A percentile compares a stretch with the other conserved stretches of the same genome.
These are phyloP conservation scores for Agapostemon virescens DNA, from an alignment of 2,888 invertebrate genomes.

Conservation along the genomic window DNA sequence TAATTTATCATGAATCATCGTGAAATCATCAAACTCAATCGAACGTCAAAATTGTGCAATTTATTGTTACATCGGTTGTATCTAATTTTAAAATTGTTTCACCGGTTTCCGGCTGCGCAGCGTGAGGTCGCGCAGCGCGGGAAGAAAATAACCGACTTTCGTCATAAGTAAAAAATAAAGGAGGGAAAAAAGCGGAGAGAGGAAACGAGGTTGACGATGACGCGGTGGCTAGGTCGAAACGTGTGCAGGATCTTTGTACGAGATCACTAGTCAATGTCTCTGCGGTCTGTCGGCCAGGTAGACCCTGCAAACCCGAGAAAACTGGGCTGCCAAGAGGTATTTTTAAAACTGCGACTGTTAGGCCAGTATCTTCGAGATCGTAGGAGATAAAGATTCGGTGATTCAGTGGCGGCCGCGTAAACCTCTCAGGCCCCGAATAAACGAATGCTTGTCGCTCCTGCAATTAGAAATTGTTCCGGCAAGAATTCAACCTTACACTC, in stretches of 20 bases:
- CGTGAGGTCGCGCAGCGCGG: neutral
- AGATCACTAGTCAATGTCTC: slow-evolving; percentile 51
- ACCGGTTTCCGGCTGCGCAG: neutral
- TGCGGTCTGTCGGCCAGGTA: slow-evolving; percentile 65
- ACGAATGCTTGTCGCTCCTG: neutral
- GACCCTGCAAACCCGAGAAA: slow-evolving; percentile 58
- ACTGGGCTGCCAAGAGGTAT: slow-evolving; percentile 69
- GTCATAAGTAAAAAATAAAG: slow-evolving; percentile 24
- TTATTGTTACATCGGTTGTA: neutral
- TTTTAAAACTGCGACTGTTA: slow-evolving; percentile 66
- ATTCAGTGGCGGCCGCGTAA: slow-evolving; percentile 31
- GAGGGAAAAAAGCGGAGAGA: neutral
- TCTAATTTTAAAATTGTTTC: neutral
- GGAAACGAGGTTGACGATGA: slow-evolving; percentile 50
- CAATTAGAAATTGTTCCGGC: neutral
- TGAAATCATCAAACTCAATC: neutral
- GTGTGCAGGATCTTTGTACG: slow-evolving; percentile 44
- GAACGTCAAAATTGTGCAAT: neutral
- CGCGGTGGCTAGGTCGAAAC: slow-evolving; percentile 39
- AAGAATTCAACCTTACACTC: neutral
- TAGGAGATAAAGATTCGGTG: slow-evolving; percentile 50
- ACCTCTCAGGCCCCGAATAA: neutral
- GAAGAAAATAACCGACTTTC: slow-evolving; percentile 41
- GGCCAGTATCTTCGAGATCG: slow-evolving; percentile 44
- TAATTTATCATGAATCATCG: neutral